Conservation (phyloP, 2,797 vertebrate species). For the Gymnocypris eckloni region DNA sequence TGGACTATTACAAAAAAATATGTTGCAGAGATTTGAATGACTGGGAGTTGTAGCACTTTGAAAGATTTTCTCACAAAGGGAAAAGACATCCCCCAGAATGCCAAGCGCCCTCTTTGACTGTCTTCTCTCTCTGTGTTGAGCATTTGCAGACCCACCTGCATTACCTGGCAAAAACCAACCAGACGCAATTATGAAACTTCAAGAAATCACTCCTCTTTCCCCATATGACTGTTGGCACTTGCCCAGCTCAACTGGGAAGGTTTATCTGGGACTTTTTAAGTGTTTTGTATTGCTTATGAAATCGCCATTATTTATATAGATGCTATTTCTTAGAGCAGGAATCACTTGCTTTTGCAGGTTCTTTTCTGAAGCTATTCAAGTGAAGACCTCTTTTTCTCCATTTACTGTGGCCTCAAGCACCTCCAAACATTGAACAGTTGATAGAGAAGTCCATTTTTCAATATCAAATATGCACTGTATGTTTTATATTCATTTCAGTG, state of each 20-base stretch:
- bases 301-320: slow-evolving; percentile 78
- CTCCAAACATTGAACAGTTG: slow-evolving; percentile 60
- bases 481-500: slow-evolving; percentile 57
- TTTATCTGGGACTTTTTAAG: slow-evolving; percentile 67
- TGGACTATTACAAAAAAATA: slow-evolving; percentile 60
- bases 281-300: slow-evolving; percentile 71
- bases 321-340: slow-evolving; percentile 72
- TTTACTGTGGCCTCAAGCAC: slow-evolving; percentile 55
- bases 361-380: slow-evolving; percentile 38
- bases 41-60: slow-evolving; percentile 53
- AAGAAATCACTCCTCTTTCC: slow-evolving; percentile 47
- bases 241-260: slow-evolving; percentile 18
- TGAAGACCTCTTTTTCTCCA: slow-evolving; percentile 42
- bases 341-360: slow-evolving; percentile 52
- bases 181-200: not conserved
- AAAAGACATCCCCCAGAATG: slow-evolving; percentile 47
- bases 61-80: slow-evolving; percentile 36
- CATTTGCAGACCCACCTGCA: slow-evolving; percentile 12
- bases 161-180: slow-evolving; percentile 5
- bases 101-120: slow-evolving; percentile 30
- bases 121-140: slow-evolving; percentile 31
- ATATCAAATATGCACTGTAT: slow-evolving; percentile 64
- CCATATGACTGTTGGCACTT: slow-evolving; percentile 41
- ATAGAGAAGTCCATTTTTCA: slow-evolving; percentile 60
- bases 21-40: slow-evolving; percentile 1